Evolutionary conservation across 2,888 invertebrate genomes (phyloP).

Genomic region (Crepidodera aurea): DNA sequence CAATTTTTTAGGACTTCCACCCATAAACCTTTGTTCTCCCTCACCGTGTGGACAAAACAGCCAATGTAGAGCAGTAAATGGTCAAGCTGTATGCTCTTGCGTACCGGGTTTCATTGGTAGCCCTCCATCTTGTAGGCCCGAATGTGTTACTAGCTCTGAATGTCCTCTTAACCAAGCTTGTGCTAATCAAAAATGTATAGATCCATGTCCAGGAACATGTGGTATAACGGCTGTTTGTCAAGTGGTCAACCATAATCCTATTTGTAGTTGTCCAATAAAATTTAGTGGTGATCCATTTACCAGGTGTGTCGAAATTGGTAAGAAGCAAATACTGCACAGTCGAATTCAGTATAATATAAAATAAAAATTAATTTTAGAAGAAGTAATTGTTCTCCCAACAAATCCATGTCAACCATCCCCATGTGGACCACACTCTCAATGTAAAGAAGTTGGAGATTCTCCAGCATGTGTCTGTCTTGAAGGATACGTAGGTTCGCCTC

Average conservation of each 20-base stretch:
- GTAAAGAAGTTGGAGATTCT: slow-evolving; percentile 71
- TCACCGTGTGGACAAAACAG: slow-evolving; percentile 71
- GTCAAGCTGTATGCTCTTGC: slow-evolving; percentile 69
- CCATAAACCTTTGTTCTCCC: slow-evolving; percentile 70
- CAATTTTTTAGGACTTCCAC: slow-evolving; percentile 41
- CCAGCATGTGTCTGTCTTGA: slow-evolving; percentile 79
- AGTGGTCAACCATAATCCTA: slow-evolving; percentile 68
- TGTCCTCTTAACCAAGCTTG: slow-evolving; percentile 63
- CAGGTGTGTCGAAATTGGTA: slow-evolving; percentile 61
- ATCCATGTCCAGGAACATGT: slow-evolving; percentile 67
- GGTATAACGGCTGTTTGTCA: slow-evolving; percentile 65
- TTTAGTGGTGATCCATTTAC: slow-evolving; percentile 67
- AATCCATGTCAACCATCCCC: slow-evolving; percentile 71
- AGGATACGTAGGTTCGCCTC: slow-evolving; percentile 75
- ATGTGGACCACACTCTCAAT: slow-evolving; percentile 69
- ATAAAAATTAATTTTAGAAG: slow-evolving; percentile 45
- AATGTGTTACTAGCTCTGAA: slow-evolving; percentile 64
- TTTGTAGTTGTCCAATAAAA: slow-evolving; percentile 65
- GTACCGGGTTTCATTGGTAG: slow-evolving; percentile 62
- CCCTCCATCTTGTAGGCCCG: slow-evolving; percentile 66
- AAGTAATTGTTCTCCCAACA: slow-evolving; percentile 51
- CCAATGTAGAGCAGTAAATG: slow-evolving; percentile 64
- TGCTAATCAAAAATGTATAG: slow-evolving; percentile 64
- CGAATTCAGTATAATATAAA: neutral
- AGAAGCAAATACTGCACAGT: slow-evolving; percentile 45